Base-by-base conservation (phyloP, 92 coral and sea anemone species). In the Pocillopora grandis region DNA sequence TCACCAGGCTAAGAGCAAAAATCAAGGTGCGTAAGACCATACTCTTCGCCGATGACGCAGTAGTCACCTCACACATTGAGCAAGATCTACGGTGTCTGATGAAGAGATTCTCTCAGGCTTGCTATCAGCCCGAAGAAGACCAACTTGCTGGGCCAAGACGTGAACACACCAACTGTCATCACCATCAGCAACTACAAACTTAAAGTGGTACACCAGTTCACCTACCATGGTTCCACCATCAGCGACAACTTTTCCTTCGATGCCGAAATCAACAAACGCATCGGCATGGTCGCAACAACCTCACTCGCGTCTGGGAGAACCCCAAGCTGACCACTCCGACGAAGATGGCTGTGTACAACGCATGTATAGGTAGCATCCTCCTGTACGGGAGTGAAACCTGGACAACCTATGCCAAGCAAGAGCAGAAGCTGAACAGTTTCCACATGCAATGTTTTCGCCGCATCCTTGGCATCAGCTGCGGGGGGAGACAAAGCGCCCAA, bases 121-220 rank as follows among this genome's bases (percentile, higher is more conserved):
- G 87, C 78, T n/a, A 87, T 87, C 81, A 90, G 93, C 82, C 33
- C 87, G 67, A 76, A 82, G 66, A 82, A 83, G 86, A 87, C 91
- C 57, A 87, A 86, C 61, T 35, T 87, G 72, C 0, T 65, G 36
- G 42, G 71, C 57, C 73, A 74, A 57, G 83, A 77, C 13, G 74
- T 37, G 71, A 70, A 35, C 69, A 77, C 21, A 2, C 55, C 66
- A 65, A 62, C 84, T 15, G 19, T 21, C 63, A 65, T 64, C 61
- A 64, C 75, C 75, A 78, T 78, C 18, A 18, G 63, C 72, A 58
- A 68, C 75, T 68, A 19, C 12, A 49, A 52, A 71, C 76, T 80
- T 12, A 23, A 67, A 20, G 64, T 52, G 17, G 66, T 80, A 14
- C 63, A 67, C n/a, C 48, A 27, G 14, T 67, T 27, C 49, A 67